Evolutionary conservation across 2,888 invertebrate species (phyloP).

Genomic region (Clunio marinus): DNA sequence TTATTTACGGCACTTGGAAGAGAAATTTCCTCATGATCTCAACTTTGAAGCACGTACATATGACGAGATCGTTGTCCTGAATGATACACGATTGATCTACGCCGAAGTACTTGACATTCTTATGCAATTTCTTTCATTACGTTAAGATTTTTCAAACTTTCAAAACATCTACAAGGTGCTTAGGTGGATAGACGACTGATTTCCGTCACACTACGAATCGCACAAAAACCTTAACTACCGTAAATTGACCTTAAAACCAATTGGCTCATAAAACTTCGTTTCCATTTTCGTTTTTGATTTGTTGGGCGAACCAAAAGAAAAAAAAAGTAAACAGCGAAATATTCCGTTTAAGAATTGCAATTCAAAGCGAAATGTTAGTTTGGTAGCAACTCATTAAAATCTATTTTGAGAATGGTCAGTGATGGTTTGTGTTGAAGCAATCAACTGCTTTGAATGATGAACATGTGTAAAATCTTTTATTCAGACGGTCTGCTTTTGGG

Average conservation of each 20-base stretch:
- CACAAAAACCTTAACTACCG: conserved; percentile 13
- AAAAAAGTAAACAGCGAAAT: neutral
- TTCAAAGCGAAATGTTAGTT: neutral
- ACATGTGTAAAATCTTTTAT: too few relatives aligned
- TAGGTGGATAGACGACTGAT: neutral
- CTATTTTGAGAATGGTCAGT: too few relatives aligned
- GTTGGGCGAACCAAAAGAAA: neutral
- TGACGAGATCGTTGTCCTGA: neutral
- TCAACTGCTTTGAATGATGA: too few relatives aligned
- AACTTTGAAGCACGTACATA: neutral
- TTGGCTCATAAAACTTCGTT: neutral
- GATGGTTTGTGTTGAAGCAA: too few relatives aligned
- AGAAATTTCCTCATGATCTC: neutral
- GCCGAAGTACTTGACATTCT: neutral
- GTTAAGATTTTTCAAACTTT: too few relatives aligned
- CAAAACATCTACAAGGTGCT: too few relatives aligned
- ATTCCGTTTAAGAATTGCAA: conserved; percentile 9
- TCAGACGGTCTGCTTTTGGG: too few relatives aligned
- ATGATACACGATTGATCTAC: neutral
- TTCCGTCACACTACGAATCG: neutral
- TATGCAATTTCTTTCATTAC: too few relatives aligned
- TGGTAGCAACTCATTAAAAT: neutral
- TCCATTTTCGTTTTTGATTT: neutral
- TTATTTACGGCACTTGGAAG: conserved; percentile 2
- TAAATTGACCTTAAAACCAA: conserved; percentile 25